Percentiles rank a stretch among this genome's conserved stretches.
phyloP scores from a whole-genome alignment of 2,888 invertebrate species.

The Drosophila leonis region DNA sequence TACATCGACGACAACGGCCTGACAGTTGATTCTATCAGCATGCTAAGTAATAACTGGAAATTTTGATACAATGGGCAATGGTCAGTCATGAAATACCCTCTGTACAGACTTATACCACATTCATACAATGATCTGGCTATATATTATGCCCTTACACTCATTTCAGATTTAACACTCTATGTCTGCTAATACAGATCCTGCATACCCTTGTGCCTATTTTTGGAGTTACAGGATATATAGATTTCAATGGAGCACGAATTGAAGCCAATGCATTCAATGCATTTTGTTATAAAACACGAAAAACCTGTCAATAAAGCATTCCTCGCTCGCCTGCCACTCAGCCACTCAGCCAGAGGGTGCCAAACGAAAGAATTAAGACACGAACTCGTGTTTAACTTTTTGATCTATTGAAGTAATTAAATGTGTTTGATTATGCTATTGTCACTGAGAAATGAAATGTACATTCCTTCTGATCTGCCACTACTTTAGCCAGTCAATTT shows the following conservation, averaged over 20 bases:
- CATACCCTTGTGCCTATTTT: not conserved
- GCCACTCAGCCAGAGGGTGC: constrained; percentile 12
- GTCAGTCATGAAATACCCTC: not conserved
- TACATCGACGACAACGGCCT: constrained; percentile 26
- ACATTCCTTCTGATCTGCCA: constrained; percentile 1
- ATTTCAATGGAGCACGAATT: constrained; percentile 11
- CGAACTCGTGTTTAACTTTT: constrained; percentile 47
- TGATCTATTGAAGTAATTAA: constrained; percentile 1
- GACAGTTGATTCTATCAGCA: constrained; percentile 35
- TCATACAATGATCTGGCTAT: not conserved
- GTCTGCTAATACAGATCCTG: not conserved
- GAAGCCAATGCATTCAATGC: constrained; percentile 25
- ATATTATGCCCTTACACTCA: not conserved
- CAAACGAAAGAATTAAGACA: constrained; percentile 65
- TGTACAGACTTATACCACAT: rapidly evolving
- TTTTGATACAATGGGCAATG: not conserved
- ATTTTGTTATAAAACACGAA: constrained; percentile 46
- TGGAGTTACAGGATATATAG: constrained; percentile 19
- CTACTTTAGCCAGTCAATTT: not conserved
- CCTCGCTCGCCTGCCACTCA: constrained; percentile 12
- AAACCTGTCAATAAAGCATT: constrained; percentile 46
- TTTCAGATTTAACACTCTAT: not conserved
- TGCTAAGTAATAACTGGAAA: constrained; percentile 25
- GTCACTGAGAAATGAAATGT: constrained; percentile 17
- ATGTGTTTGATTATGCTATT: constrained; percentile 6